A percentile compares a stretch with the other conserved stretches of the same genome.
phyloP scores from a whole-genome alignment of 30 jellyfish, hydroid and myxozoan genomes.

The Hydractinia echinata region DNA sequence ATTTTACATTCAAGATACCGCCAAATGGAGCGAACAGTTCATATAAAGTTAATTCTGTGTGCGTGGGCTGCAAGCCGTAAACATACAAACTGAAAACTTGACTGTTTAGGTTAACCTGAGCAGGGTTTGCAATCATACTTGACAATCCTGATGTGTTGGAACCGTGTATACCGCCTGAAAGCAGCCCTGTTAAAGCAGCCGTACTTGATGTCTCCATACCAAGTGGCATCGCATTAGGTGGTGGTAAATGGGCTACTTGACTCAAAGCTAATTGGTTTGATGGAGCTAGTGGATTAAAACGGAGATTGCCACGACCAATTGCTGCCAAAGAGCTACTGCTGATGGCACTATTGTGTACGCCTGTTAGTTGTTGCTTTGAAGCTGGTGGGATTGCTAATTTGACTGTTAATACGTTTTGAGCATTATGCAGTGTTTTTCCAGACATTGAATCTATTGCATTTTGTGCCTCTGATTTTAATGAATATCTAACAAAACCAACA shows the following conservation, averaged over 20 bases:
- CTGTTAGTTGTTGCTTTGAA: conserved; percentile 53
- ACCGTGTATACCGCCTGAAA: not conserved
- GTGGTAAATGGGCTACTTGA: not conserved
- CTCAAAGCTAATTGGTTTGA: conserved; percentile 6
- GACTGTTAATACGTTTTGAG: conserved; percentile 63
- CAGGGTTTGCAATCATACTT: not conserved
- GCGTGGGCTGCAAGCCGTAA: conserved; percentile 85
- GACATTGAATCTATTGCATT: conserved; percentile 83
- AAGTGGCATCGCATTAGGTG: not conserved
- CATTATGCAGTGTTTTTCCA: conserved; percentile 62
- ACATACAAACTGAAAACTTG: conserved; percentile 62
- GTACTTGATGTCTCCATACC: not conserved
- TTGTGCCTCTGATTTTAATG: conserved; percentile 85
- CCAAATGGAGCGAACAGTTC: conserved; percentile 98
- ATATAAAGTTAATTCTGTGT: conserved; percentile 74
- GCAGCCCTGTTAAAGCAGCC: not conserved
- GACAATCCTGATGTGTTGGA: not conserved
- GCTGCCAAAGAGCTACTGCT: conserved; percentile 36
- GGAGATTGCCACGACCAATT: conserved; percentile 41
- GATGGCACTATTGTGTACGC: conserved; percentile 21
- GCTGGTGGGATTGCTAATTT: conserved; percentile 98
- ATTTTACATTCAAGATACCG: conserved; percentile 82
- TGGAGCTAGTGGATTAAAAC: conserved; percentile 77
- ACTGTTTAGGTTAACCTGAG: not conserved
- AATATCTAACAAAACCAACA: conserved; percentile 92